Percentiles rank a stretch among this genome's conserved stretches.
These are phyloP conservation scores for Aramus guarauna DNA, from an alignment of 2,113 vertebrate genomes.

Conservation along the genomic window DNA sequence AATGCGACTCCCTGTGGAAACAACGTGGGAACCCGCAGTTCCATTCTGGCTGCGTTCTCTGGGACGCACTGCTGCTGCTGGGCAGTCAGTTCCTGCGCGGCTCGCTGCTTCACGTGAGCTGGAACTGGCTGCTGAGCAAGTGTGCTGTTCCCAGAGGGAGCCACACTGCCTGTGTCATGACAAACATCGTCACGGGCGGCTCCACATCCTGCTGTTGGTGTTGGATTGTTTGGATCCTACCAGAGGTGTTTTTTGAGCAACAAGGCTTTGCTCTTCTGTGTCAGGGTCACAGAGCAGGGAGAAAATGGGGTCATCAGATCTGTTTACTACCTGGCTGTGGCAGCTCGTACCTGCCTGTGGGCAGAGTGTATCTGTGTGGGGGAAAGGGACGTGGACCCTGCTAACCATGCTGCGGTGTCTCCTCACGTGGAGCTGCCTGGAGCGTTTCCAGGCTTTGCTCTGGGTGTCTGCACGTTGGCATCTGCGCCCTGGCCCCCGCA, in stretches of 20 bases:
- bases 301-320: neutral
- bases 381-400: neutral
- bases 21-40: neutral
- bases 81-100: neutral
- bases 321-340: accelerated
- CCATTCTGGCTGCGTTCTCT: neutral
- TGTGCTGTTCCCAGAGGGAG: neutral
- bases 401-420: accelerated
- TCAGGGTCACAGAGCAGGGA: accelerated
- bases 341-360: neutral
- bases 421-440: neutral
- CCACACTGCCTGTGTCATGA: neutral
- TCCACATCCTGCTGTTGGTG: accelerated
- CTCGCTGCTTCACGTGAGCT: accelerated
- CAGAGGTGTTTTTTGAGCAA: neutral
- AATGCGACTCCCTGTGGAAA: neutral
- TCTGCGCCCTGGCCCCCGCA: accelerated
- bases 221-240: neutral
- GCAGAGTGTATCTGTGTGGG: neutral
- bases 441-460: neutral
- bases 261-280: accelerated
- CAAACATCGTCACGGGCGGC: accelerated
- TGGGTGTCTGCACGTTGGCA: no score
- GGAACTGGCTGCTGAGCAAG: neutral
- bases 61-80: neutral